Conservation (phyloP, 2,888 invertebrate species). For the Troglohyphantes excavatus region DNA sequence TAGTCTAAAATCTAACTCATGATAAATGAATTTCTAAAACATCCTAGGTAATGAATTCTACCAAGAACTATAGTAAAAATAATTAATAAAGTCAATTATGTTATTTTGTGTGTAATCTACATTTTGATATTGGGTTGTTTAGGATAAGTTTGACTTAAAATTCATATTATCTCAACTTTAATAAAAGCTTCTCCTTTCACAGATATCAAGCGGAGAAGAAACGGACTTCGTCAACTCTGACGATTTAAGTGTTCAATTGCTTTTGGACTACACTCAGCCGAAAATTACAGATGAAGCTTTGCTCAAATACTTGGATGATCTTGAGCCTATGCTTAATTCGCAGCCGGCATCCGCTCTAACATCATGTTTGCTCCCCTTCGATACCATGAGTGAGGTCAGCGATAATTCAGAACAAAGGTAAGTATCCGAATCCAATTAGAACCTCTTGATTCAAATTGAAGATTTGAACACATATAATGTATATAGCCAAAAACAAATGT, state of each 20-base stretch:
- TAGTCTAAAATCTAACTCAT: too few species aligned
- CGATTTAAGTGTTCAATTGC: constrained; percentile 51
- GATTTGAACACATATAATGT: too few species aligned
- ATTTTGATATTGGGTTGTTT: too few species aligned
- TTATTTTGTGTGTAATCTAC: not conserved
- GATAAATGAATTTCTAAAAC: too few species aligned
- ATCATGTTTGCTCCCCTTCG: constrained; percentile 58
- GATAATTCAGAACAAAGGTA: constrained; percentile 20
- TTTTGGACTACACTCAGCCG: constrained; percentile 52
- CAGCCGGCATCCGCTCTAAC: constrained; percentile 47
- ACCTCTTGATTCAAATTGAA: too few species aligned
- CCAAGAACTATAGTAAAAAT: too few species aligned
- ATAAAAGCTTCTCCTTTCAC: not conserved
- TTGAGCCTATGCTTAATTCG: constrained; percentile 27
- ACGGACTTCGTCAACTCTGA: not conserved
- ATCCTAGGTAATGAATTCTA: too few species aligned
- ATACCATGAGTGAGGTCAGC: constrained; percentile 52
- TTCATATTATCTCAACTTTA: not conserved
- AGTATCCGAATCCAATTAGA: too few species aligned
- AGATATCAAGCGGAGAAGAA: constrained; percentile 29
- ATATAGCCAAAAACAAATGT: too few species aligned
- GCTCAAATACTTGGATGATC: constrained; percentile 41
- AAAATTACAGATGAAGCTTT: constrained; percentile 28
- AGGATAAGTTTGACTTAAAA: too few species aligned
- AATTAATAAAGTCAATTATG: too few species aligned